Conservation (phyloP, 2,113 vertebrate genomes). For the Gnathonemus longibarbis region DNA sequence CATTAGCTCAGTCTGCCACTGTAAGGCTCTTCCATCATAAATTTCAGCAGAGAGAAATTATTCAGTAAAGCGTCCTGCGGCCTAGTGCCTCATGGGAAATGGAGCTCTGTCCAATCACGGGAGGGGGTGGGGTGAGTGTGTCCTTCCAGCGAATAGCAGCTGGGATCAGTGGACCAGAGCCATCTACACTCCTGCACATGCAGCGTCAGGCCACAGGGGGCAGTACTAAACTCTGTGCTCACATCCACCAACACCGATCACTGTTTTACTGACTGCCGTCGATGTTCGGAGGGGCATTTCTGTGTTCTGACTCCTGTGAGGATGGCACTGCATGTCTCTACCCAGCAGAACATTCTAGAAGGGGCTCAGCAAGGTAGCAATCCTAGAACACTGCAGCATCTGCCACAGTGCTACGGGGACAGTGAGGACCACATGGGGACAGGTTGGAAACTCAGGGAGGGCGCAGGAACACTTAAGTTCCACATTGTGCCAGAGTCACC, state of each 20-base stretch:
- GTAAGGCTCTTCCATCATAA: background rate
- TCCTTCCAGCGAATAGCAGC: background rate
- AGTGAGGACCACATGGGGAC: slow-evolving; percentile 19
- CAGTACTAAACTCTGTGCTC: background rate
- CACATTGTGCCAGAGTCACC: slow-evolving; percentile 41
- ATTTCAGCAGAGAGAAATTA: slow-evolving; percentile 9
- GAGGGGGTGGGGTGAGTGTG: background rate
- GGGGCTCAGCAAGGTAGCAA: background rate
- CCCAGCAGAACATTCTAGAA: background rate
- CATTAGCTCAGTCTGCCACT: background rate
- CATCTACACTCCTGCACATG: background rate
- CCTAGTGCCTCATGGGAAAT: background rate
- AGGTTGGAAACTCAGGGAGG: slow-evolving; percentile 32
- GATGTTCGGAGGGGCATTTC: background rate
- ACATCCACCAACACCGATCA: background rate
- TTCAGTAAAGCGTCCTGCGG: background rate
- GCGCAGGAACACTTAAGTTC: slow-evolving; percentile 43
- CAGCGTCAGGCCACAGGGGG: background rate
- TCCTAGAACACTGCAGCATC: background rate
- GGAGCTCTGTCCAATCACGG: background rate
- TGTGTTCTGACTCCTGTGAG: background rate
- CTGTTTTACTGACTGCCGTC: background rate
- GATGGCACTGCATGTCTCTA: background rate
- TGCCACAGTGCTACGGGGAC: background rate
- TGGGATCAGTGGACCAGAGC: background rate